phyloP scores from a whole-genome alignment of 2,888 invertebrate species.

The Ommatoiulus sabulosus region DNA sequence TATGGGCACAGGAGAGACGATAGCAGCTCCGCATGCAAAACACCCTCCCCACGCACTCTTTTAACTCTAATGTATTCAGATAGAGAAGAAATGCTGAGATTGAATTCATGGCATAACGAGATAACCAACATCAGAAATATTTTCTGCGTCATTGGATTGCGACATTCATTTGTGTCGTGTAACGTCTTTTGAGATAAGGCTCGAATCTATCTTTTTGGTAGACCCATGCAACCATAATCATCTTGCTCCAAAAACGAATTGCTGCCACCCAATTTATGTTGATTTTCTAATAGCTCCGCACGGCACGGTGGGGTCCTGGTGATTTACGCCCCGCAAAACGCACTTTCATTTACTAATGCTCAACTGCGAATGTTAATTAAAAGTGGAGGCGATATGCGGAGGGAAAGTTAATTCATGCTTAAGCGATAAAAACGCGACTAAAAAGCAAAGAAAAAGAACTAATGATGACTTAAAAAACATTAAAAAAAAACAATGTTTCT shows the following conservation, averaged over 20 bases:
- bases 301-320: conserved; percentile 27
- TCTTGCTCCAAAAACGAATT: conserved; percentile 52
- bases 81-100: conserved; percentile 31
- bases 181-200: conserved; percentile 52
- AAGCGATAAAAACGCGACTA: conserved; percentile 20
- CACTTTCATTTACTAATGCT: conserved; percentile 23
- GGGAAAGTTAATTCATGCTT: conserved; percentile 41
- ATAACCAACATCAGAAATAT: conserved; percentile 56
- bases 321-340: conserved; percentile 6
- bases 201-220: conserved; percentile 32
- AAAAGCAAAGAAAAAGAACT: conserved; percentile 32
- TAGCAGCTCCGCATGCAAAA: conserved; percentile 13
- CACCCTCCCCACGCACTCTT: conserved; percentile 52
- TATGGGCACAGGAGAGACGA: conserved; percentile 50
- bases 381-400: conserved; percentile 6
- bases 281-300: conserved; percentile 47
- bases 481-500: background rate
- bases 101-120: conserved; percentile 47
- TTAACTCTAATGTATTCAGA: conserved; percentile 53
- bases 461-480: conserved; percentile 38
- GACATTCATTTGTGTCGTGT: conserved; percentile 53
- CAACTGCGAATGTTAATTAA: conserved; percentile 39
- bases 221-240: conserved; percentile 48
- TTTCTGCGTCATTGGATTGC: conserved; percentile 55
- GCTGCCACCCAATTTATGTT: conserved; percentile 52